phyloP scores from a whole-genome alignment of 2,797 vertebrate genomes.

The Hypotaenidia okinawae region DNA sequence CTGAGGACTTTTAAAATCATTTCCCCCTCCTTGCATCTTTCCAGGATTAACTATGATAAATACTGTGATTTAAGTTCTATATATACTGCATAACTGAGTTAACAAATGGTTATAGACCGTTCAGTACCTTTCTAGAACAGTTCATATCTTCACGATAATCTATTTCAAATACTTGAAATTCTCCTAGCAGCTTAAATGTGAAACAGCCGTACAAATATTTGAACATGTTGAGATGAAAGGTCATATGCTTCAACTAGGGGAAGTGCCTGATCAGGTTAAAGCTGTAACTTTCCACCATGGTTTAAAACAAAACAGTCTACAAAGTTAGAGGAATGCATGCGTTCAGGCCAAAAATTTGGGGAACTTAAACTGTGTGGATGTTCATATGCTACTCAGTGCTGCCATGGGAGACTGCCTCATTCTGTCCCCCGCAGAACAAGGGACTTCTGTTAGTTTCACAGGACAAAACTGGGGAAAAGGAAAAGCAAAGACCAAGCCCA shows the following conservation, averaged over 20 bases:
- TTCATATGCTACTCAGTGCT: neutral
- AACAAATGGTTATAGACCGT: neutral
- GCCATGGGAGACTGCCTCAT: neutral
- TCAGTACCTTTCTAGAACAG: neutral
- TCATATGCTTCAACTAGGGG: neutral
- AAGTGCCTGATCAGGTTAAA: slow-evolving; percentile 31
- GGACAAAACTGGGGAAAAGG: neutral
- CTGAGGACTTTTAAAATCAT: neutral
- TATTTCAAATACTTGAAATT: slow-evolving; percentile 23
- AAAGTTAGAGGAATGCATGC: neutral
- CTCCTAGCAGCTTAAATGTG: slow-evolving; percentile 24
- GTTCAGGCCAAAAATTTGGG: neutral
- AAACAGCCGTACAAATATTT: slow-evolving; percentile 49
- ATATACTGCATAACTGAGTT: neutral
- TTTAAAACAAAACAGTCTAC: slow-evolving; percentile 12
- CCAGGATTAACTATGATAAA: neutral
- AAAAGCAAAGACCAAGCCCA: neutral
- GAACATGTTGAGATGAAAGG: slow-evolving; percentile 40
- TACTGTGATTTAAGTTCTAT: neutral
- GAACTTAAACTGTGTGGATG: neutral
- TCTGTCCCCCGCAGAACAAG: neutral
- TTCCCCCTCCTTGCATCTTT: neutral
- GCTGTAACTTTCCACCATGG: slow-evolving; percentile 13
- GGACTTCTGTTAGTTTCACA: neutral
- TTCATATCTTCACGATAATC: slow-evolving; percentile 20